Percentiles rank a stretch among this genome's conserved stretches.
Evolutionary conservation across 2,797 vertebrate species (phyloP).

Genomic region (Pantherophis alleghaniensis): DNA sequence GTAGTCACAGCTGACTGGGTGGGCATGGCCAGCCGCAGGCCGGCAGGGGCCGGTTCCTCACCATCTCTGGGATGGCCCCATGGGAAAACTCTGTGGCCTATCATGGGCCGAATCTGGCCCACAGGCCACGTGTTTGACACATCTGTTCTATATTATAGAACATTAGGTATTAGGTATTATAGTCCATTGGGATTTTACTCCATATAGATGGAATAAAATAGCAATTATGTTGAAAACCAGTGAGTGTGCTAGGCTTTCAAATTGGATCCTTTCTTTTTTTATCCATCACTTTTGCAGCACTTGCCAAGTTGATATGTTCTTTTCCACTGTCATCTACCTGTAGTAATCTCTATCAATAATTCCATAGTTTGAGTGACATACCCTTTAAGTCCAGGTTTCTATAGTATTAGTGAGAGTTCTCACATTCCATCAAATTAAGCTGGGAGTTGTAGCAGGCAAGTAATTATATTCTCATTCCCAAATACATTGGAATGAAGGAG

Average conservation of each 20-base stretch:
- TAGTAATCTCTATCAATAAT: not conserved
- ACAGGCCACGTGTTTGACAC: no score
- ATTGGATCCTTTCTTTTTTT: not conserved
- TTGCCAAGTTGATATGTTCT: not conserved
- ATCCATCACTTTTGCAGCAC: not conserved
- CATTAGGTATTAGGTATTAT: not conserved
- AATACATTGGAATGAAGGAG: not conserved
- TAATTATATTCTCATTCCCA: not conserved
- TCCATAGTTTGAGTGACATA: not conserved
- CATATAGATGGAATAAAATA: not conserved
- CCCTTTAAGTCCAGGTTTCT: not conserved
- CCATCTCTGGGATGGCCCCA: no score
- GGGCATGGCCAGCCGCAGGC: no score
- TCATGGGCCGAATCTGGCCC: no score
- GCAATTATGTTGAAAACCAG: not conserved
- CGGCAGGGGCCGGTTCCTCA: no score
- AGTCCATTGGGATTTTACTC: not conserved
- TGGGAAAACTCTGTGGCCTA: no score
- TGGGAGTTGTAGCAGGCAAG: not conserved
- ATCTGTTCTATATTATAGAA: no score
- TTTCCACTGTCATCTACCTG: not conserved
- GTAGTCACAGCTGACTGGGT: no score
- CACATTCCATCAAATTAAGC: not conserved
- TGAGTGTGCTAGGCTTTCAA: not conserved
- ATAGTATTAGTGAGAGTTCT: not conserved